Base-by-base conservation (phyloP, 2,113 vertebrate genomes). In the Suncus etruscus region DNA sequence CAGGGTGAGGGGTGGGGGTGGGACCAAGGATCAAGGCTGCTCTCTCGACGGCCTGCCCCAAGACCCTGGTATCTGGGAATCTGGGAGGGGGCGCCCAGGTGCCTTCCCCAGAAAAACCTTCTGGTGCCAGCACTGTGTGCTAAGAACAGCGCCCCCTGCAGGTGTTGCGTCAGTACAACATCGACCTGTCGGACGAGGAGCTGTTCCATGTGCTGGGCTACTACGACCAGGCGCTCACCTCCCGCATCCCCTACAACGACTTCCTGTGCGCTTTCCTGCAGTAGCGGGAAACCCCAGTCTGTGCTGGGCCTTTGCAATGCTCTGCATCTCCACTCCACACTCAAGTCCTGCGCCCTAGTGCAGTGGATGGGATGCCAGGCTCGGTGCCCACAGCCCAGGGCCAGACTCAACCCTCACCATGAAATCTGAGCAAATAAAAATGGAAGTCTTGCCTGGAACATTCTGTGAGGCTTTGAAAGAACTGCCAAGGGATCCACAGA, bases 221-320 rank as follows among this genome's bases (percentile, higher is more conserved):
- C 83, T 98, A 97, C 8, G 98, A 98, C 95, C 98, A 96, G 95
- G 87, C 86, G 8, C 95, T 98, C n/a, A 96, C 97, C 39, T 97
- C 97, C 69, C 97, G 95, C 81, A 97, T 98, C 92, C 96, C 96
- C 92, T 98, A 97, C 96, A 97, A 98, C 69, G 97, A 98, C 96
- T 99, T 98, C 97, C 97, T 99, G 14, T 63, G 50, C n/a, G 96
- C 95, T 1, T 98, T 98, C 86, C 90, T 98, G n/a, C 95, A 97
- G 95, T 98, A 97, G 94, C 3, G 39, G 39, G 39, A 5, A 39
- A 39, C 39, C 39, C 39, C 39, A 39, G 39, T 39, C 39, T 39
- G 61, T 51, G 24, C 63, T 24, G 27, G 25, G 24, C 25, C 27
- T 66, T 25, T 66, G 25, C 65, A 24, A 8, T 24, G 65, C 20